Evolutionary conservation across 2,113 vertebrate species (phyloP), one percentile per base, ranked within the genome.

Genomic region (Pelusios castaneus): DNA sequence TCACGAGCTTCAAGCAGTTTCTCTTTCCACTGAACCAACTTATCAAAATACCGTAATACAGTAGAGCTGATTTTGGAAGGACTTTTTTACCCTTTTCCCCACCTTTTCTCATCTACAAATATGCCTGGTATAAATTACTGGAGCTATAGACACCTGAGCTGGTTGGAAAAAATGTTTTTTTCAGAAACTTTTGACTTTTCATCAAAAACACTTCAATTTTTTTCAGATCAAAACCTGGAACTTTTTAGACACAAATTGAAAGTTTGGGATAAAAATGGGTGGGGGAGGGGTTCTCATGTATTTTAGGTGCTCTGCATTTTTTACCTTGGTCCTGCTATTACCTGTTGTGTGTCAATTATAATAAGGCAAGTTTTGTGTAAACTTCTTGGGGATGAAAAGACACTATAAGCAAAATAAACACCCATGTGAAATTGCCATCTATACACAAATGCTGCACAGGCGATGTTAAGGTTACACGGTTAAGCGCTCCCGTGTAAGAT

Each of bases 341-440:
- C 8, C 63, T 70, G 63, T 76, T 34, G 9, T 0, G 1, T 2
- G 25, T 0, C 1, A 17, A 24, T 2, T 1, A 55, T 77, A 4
- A 1, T 3, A 12, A 6, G 0, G 58, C 25, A 90, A 93, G 70
- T 17, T 60, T 55, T 82, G 31, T 29, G 31, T 58, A 86, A 77
- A 38, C 19, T 85, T 38, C 85, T 29, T 52, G 4, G 49, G 88
- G 92, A 82, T 80, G 81, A 86, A 88, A 47, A 93, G 84, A 86
- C 70, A 78, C 49, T 52, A 89, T 1, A 41, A 85, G 43, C 70
- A 70, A 90, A 85, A 93, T 4, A 81, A 87, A 87, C 51, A 75
- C 60, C 81, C 79, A 16, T 84, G 2, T 0, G 0, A 25, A 56
- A 75, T 0, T 1, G 34, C 2, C 1, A 8, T 58, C 67, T n/a